These are phyloP conservation scores for Scytalopus superciliaris DNA, from an alignment of 2,113 vertebrate genomes.

Conservation along the genomic window DNA sequence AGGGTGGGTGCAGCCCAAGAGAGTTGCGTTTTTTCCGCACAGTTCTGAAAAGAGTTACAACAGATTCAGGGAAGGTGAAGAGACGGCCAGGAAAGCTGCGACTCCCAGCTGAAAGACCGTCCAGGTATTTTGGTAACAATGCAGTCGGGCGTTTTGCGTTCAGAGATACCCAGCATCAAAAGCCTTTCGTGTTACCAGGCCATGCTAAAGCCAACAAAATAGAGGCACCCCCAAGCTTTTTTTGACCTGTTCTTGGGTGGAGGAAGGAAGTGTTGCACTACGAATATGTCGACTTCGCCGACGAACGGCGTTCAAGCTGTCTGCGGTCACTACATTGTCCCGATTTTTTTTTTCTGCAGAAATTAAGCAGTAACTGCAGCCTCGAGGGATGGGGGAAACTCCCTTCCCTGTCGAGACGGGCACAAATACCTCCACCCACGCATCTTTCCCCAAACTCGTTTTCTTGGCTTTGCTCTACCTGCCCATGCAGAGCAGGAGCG, in stretches of 20 bases:
- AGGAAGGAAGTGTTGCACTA: accelerated
- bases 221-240: background rate
- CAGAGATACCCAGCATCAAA: background rate
- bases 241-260: background rate
- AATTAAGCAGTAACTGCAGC: background rate
- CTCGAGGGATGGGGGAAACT: background rate
- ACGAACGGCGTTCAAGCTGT: background rate
- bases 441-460: background rate
- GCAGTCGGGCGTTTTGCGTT: background rate
- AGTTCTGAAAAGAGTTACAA: background rate
- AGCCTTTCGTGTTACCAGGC: background rate
- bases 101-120: background rate
- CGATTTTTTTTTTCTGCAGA: background rate
- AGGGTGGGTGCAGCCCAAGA: background rate
- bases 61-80: background rate
- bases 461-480: background rate
- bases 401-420: background rate
- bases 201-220: background rate
- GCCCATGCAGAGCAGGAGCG: background rate
- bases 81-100: background rate
- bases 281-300: background rate
- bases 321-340: background rate
- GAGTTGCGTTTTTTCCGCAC: no score
- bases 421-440: background rate
- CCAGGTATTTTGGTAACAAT: background rate